These are phyloP conservation scores for Burhinus bistriatus DNA, from an alignment of 2,113 vertebrate species.

Conservation along the genomic window DNA sequence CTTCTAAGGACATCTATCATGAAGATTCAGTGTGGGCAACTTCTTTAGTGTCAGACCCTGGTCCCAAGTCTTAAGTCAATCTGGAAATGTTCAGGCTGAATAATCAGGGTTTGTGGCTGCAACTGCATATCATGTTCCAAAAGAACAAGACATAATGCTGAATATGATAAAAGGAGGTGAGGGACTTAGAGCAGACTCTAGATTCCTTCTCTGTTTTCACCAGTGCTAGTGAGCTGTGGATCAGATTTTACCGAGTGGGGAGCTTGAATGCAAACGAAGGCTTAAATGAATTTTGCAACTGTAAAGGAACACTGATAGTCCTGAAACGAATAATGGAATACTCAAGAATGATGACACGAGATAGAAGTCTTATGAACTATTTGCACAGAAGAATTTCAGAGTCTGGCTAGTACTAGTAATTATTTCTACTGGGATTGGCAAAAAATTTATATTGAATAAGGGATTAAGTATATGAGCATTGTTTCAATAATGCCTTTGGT, in stretches of 20 bases:
- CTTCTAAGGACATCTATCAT: background rate
- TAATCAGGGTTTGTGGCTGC: background rate
- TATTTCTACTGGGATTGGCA: constrained; percentile 8
- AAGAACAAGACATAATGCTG: background rate
- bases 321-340: background rate
- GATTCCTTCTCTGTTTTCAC: background rate
- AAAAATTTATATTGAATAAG: background rate
- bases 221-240: background rate
- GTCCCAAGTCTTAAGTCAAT: background rate
- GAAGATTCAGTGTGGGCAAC: background rate
- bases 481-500: background rate
- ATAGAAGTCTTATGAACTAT: background rate
- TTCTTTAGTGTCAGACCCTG: background rate
- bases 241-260: background rate
- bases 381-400: background rate
- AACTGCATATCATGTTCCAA: background rate
- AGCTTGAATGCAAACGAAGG: background rate
- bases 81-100: background rate
- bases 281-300: background rate
- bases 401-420: background rate
- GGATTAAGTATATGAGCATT: background rate
- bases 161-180: background rate
- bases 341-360: background rate
- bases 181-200: background rate
- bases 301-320: background rate